Percentiles rank a stretch among this genome's conserved stretches.
phyloP scores from a whole-genome alignment of 2,797 vertebrate species.

The Rhinoraja longicauda region DNA sequence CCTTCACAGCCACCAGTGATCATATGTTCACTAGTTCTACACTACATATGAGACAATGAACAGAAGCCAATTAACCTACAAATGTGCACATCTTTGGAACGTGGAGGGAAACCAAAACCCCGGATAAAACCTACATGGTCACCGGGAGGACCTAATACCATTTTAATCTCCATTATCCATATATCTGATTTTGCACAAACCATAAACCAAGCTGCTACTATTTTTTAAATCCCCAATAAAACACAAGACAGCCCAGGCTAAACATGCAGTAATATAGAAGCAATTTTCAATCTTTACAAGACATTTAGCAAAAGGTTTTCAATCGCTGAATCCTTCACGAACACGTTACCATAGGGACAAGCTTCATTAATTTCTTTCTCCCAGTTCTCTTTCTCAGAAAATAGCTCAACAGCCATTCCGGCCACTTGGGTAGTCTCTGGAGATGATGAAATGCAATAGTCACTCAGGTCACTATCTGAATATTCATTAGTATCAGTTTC shows the following conservation, averaged over 20 bases:
- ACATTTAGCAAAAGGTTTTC: neutral
- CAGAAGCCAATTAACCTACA: too few relatives aligned
- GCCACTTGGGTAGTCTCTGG: neutral
- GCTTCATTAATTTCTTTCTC: conserved; percentile 20
- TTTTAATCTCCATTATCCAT: neutral
- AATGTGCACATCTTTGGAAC: too few relatives aligned
- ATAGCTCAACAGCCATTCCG: neutral
- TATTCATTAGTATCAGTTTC: neutral
- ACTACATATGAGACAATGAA: too few relatives aligned
- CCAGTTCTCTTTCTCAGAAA: conserved; percentile 33
- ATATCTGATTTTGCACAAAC: neutral
- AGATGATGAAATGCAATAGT: neutral
- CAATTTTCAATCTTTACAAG: neutral
- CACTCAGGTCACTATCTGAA: neutral
- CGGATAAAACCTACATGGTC: too few relatives aligned
- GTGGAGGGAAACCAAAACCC: too few relatives aligned
- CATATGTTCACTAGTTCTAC: too few relatives aligned
- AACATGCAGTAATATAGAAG: neutral
- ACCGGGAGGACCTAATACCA: neutral
- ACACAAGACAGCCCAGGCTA: neutral
- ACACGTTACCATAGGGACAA: conserved; percentile 28
- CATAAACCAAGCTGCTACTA: neutral
- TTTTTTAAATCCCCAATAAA: too few relatives aligned
- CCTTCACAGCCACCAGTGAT: too few relatives aligned
- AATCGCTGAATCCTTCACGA: neutral